Evolutionary conservation across 1,140 invertebrate genomes (phyloP).

Genomic region (Aphis craccivora): DNA sequence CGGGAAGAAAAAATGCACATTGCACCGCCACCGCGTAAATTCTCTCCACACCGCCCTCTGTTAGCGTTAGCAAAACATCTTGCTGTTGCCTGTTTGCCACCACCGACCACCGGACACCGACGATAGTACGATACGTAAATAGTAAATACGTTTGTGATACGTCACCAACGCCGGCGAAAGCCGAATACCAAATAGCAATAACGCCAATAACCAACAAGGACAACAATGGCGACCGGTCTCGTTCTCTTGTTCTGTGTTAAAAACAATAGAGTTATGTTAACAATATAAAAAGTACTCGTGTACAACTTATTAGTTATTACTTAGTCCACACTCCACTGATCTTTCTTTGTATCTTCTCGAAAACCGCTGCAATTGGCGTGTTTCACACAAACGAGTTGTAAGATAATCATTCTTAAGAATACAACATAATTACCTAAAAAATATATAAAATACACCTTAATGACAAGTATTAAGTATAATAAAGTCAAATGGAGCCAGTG

Average conservation of each 20-base stretch:
- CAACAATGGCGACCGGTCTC: not conserved
- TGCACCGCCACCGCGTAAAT: too few relatives aligned
- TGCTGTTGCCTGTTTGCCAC: not conserved
- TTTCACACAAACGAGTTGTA: not conserved
- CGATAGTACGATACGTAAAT: too few relatives aligned
- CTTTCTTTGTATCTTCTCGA: not conserved
- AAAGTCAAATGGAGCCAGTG: not conserved
- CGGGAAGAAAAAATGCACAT: conserved; percentile 13
- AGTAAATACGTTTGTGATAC: too few relatives aligned
- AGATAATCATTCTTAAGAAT: not conserved
- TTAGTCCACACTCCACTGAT: not conserved
- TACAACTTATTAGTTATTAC: not conserved
- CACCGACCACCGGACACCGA: not conserved
- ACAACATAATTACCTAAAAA: not conserved
- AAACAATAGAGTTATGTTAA: not conserved
- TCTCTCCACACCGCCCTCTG: not conserved
- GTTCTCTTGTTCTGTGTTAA: not conserved
- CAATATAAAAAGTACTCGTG: not conserved
- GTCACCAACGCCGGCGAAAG: not conserved
- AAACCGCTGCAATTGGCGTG: not conserved
- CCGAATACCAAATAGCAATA: too few relatives aligned
- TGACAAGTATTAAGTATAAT: not conserved
- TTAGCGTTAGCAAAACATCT: not conserved
- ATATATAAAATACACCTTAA: not conserved
- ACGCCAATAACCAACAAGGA: not conserved